phyloP scores from a whole-genome alignment of 1,140 invertebrate species.

The Lordiphosa collinella region DNA sequence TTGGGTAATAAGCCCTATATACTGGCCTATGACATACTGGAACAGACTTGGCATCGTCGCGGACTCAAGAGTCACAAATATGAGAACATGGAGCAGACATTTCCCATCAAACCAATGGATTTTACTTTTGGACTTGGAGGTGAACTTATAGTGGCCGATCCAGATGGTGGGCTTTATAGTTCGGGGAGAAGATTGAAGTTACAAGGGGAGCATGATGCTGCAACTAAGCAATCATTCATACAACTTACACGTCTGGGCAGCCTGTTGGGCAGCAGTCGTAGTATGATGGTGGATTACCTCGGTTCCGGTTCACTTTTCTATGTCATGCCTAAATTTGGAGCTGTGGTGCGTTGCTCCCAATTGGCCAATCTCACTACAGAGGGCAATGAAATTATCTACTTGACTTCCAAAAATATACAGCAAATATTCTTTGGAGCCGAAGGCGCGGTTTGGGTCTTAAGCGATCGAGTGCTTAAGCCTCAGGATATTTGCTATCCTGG shows the following conservation, averaged over 20 bases:
- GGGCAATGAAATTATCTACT: conserved; percentile 71
- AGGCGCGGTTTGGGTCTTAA: conserved; percentile 67
- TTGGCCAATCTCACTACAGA: conserved; percentile 59
- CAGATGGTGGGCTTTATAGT: conserved; percentile 59
- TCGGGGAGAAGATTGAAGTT: conserved; percentile 29
- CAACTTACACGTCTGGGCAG: conserved; percentile 50
- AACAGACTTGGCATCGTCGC: conserved; percentile 58
- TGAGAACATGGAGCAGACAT: conserved; percentile 46
- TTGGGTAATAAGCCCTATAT: conserved; percentile 35
- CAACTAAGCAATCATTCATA: conserved; percentile 9
- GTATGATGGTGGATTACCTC: conserved; percentile 54
- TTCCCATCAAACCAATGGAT: conserved; percentile 60
- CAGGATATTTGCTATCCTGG: conserved; percentile 67
- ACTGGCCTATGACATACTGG: conserved; percentile 70
- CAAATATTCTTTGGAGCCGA: conserved; percentile 68
- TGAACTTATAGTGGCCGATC: conserved; percentile 54
- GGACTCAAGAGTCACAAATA: conserved; percentile 53
- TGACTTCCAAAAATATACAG: conserved; percentile 69
- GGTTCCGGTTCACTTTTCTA: conserved; percentile 60
- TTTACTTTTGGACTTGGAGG: conserved; percentile 50
- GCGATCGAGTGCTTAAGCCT: conserved; percentile 55
- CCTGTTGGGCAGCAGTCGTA: conserved; percentile 56
- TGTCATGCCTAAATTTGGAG: conserved; percentile 68
- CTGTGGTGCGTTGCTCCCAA: conserved; percentile 60
- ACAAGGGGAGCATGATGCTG: background rate